These are phyloP conservation scores for Rapana venosa DNA, from an alignment of 2,888 invertebrate species.

Conservation along the genomic window DNA sequence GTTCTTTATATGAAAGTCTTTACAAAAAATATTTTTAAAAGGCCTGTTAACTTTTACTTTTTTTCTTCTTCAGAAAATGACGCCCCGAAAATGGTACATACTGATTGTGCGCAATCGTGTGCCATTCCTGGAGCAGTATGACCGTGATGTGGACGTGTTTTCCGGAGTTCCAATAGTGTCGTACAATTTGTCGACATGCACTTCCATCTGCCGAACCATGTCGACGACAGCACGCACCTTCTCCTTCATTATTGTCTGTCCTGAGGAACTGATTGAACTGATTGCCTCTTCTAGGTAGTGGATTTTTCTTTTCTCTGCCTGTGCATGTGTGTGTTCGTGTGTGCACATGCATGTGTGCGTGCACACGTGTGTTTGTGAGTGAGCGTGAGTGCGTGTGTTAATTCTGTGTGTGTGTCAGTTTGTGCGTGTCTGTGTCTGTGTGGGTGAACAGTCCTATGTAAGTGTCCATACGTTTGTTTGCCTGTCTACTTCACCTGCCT, in stretches of 20 bases:
- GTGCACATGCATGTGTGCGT: background rate
- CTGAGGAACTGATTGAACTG: constrained; percentile 47
- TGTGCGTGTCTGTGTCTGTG: background rate
- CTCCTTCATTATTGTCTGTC: constrained; percentile 46
- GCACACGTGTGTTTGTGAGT: background rate
- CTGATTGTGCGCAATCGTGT: constrained; percentile 45
- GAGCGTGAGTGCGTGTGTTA: background rate
- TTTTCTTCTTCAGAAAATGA: constrained; percentile 42
- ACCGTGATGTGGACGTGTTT: constrained; percentile 50
- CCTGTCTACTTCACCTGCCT: too few species aligned
- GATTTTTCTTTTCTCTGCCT: background rate
- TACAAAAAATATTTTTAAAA: too few species aligned
- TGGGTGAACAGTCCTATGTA: background rate
- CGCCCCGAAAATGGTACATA: constrained; percentile 50
- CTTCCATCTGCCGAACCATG: constrained; percentile 48
- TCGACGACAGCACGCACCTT: constrained; percentile 5
- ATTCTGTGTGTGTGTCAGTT: background rate
- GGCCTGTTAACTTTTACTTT: too few species aligned
- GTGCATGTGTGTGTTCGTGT: constrained; percentile 2
- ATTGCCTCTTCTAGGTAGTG: constrained; percentile 45
- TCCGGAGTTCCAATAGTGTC: constrained; percentile 42
- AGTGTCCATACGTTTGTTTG: background rate
- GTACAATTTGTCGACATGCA: constrained; percentile 45
- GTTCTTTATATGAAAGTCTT: too few species aligned
- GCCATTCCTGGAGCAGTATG: constrained; percentile 51